Conservation (phyloP, 2,888 invertebrate species). For the Drosophila leonis region DNA sequence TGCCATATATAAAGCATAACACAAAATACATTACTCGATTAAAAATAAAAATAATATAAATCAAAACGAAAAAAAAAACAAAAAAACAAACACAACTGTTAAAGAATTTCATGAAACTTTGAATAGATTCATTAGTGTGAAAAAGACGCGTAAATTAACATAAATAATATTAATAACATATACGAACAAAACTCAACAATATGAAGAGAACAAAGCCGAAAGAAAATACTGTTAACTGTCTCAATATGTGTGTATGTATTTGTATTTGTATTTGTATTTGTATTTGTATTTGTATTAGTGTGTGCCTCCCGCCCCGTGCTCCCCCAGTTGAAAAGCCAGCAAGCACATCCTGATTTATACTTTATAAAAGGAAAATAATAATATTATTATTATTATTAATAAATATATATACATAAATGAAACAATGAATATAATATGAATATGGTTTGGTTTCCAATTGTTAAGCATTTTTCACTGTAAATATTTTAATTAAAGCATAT, state of each 20-base stretch:
- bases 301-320: constrained; percentile 32
- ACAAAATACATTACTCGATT: constrained; percentile 15
- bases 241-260: constrained; percentile 56
- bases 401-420: constrained; percentile 1
- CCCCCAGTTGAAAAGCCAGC: constrained; percentile 22
- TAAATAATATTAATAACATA: constrained; percentile 32
- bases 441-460: constrained; percentile 67
- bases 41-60: constrained; percentile 10
- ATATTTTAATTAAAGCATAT: constrained; percentile 73
- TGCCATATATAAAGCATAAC: constrained; percentile 38
- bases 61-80: constrained; percentile 22
- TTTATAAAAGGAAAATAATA: constrained; percentile 13
- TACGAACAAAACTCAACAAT: constrained; percentile 12
- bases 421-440: constrained; percentile 17
- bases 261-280: constrained; percentile 46
- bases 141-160: constrained; percentile 45
- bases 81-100: constrained; percentile 50
- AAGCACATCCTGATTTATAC: constrained; percentile 33
- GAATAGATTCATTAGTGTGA: constrained; percentile 71
- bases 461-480: constrained; percentile 78
- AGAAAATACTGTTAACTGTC: constrained; percentile 44
- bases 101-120: constrained; percentile 59
- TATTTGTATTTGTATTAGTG: constrained; percentile 40
- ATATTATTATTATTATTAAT: background rate
- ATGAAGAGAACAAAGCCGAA: constrained; percentile 29